Evolutionary conservation across 2,113 vertebrate genomes (phyloP), one percentile per base, ranked within the genome.

Genomic region (Pseudopodoces humilis): DNA sequence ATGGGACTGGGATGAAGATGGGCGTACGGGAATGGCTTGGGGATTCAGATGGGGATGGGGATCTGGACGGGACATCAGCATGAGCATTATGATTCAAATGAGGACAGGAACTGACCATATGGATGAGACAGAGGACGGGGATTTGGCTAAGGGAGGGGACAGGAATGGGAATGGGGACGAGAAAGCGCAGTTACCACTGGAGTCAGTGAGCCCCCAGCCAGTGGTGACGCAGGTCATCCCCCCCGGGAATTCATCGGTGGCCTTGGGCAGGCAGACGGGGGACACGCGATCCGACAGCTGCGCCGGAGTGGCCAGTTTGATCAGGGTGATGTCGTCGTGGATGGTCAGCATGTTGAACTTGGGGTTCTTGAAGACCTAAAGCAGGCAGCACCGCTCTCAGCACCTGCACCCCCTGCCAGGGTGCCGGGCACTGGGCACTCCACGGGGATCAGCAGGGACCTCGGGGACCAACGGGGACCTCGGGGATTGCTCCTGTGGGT

Each of bases 351-450:
- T 10, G 95, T 95, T 91, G 95, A 95, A 98, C 6, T 65, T 74
- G 39, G 97, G 97, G 77, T 98, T 97, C 69, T 83, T 94, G 95
- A 97, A 96, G 65, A 97, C 96, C 97, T 98, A 71, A 9, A 65
- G 70, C 74, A 35, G 41, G n/a, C 17, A 22, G 46, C 87, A 30
- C 27, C 14, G 10, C 55, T 79, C 60, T 60, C 43, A 55, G 53
- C 2, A 8, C 27, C 85, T 4, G 13, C 43, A 18, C 1, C 11
- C 14, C 31, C 5, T 3, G 25, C 62, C 27, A 4, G 30, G 41
- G 46, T 2, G 5, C 31, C 0, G 2, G 55, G 43, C 41, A 16
- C 18, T 0, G 8, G 49, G 11, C 47, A 7, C 13, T 16, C 21
- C 63, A 6, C 49, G 11, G 64, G 47, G 31, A 50, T 25, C 10